A percentile compares a stretch with the other conserved stretches of the same genome.
Evolutionary conservation across 1,140 invertebrate species (phyloP).

Genomic region (Brachionus rubens): DNA sequence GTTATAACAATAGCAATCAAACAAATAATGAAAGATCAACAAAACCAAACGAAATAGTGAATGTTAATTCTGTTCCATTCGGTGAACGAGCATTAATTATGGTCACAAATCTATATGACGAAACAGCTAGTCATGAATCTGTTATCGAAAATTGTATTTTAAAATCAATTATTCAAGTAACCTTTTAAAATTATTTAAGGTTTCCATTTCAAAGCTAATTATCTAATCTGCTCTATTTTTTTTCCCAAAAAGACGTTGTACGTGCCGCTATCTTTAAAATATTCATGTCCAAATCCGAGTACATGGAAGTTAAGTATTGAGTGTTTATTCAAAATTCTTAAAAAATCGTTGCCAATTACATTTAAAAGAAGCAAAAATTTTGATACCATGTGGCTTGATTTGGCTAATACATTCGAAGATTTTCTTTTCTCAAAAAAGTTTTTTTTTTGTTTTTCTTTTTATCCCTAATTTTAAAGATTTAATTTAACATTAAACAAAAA

Average conservation of each 20-base stretch:
- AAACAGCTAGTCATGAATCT: conserved; percentile 70
- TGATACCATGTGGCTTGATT: conserved; percentile 70
- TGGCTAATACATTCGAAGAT: conserved; percentile 79
- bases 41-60: conserved; percentile 19
- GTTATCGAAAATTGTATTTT: conserved; percentile 74
- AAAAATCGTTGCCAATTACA: conserved; percentile 79
- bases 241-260: conserved; percentile 64
- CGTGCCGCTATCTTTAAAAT: conserved; percentile 75
- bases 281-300: conserved; percentile 73
- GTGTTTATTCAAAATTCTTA: conserved; percentile 74
- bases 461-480: neutral
- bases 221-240: too few species aligned
- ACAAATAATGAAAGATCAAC: neutral
- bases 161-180: conserved; percentile 69
- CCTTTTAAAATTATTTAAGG: conserved; percentile 54
- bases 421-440: conserved; percentile 76
- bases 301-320: conserved; percentile 82
- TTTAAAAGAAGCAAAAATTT: conserved; percentile 66
- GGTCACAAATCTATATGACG: conserved; percentile 76
- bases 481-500: conserved; percentile 51
- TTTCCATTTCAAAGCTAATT: too few species aligned
- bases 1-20: conserved; percentile 3
- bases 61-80: conserved; percentile 80
- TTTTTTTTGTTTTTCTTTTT: too few species aligned
- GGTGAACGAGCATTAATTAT: conserved; percentile 78